Conservation (phyloP, 2,797 vertebrate genomes). For the Oreortyx pictus region DNA sequence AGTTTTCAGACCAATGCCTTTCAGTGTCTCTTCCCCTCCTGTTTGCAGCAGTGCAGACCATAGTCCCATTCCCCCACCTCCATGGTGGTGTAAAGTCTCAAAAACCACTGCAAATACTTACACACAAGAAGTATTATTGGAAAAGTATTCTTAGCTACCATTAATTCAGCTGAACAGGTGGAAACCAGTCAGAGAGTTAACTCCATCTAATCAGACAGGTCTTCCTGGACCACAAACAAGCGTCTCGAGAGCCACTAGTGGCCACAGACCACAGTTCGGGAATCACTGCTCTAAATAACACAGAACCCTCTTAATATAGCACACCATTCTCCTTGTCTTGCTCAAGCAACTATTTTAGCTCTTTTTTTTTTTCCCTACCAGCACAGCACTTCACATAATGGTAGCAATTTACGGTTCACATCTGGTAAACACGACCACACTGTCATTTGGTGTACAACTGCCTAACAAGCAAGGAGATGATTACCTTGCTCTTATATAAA, state of each 20-base stretch:
- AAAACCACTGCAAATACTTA: neutral
- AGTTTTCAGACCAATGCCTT: neutral
- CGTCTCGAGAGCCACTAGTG: neutral
- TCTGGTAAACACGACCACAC: neutral
- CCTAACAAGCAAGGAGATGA: neutral
- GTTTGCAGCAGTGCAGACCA: neutral
- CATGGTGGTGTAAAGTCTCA: neutral
- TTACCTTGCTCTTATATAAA: neutral
- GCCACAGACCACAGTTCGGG: constrained; percentile 11
- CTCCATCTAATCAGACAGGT: constrained; percentile 11
- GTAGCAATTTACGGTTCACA: neutral
- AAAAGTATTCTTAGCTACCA: constrained; percentile 34
- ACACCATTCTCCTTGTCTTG: constrained; percentile 27
- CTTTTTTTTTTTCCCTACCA: neutral
- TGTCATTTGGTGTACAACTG: neutral
- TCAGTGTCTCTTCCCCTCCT: neutral
- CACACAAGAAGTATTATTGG: neutral
- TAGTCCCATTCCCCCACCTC: neutral
- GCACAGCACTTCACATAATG: neutral
- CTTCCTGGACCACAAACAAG: constrained; percentile 10
- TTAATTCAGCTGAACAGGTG: neutral
- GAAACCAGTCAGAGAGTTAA: neutral
- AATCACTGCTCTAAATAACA: constrained; percentile 44
- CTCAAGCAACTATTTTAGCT: neutral
- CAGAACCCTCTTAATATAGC: neutral